Conservation (phyloP, 2,113 vertebrate genomes). For the Rhinolophus sinicus region DNA sequence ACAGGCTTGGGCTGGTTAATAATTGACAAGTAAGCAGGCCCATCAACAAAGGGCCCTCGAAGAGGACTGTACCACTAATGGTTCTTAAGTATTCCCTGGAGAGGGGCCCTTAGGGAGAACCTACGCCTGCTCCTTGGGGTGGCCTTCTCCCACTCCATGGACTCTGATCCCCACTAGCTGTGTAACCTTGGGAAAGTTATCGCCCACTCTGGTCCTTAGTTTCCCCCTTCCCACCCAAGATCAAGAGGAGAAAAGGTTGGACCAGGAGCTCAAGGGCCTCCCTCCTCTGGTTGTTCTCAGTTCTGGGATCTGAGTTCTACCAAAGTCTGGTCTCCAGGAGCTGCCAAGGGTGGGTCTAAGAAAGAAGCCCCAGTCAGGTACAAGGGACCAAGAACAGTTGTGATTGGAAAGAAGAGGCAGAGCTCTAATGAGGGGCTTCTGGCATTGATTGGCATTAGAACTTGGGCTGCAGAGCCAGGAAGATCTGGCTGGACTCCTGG, state of each 20-base stretch:
- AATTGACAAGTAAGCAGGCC: conserved; percentile 33
- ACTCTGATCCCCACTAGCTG: neutral
- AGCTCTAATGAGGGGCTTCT: neutral
- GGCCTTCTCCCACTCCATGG: neutral
- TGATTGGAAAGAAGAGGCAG: neutral
- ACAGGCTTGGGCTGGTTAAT: conserved; percentile 16
- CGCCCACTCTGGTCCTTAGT: neutral
- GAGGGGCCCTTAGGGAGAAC: neutral
- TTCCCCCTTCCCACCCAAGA: neutral
- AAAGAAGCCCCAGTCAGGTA: neutral
- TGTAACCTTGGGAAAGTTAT: neutral
- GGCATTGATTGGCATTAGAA: neutral
- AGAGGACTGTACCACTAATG: neutral
- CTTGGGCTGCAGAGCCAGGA: neutral
- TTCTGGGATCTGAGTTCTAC: neutral
- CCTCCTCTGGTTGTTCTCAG: neutral
- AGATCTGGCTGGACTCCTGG: neutral
- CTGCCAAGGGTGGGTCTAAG: neutral
- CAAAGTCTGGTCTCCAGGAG: neutral
- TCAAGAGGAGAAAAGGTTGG: neutral
- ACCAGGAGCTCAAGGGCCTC: neutral
- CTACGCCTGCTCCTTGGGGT: neutral
- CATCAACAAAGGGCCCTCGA: neutral
- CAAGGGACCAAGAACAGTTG: neutral
- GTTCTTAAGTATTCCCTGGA: neutral